Evolutionary conservation across 2,113 vertebrate species (phyloP).

Genomic region (Syngnathus scovelli): DNA sequence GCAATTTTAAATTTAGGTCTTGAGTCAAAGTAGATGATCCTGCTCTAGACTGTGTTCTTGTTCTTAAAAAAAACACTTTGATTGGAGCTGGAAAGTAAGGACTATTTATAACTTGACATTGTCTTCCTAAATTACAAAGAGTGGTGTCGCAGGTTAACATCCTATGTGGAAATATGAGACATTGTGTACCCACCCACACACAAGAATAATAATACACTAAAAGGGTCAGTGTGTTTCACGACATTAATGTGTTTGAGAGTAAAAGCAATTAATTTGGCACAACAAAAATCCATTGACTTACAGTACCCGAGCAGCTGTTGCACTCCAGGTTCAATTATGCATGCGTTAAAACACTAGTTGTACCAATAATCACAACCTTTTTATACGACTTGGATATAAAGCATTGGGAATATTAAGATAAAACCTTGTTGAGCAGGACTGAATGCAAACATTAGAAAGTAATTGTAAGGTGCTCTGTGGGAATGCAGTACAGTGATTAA

Average conservation of each 20-base stretch:
- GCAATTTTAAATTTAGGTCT: not conserved
- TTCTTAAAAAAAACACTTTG: not conserved
- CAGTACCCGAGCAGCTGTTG: not conserved
- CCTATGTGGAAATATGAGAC: not conserved
- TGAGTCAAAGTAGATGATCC: not conserved
- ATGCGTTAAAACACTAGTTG: conserved; percentile 4
- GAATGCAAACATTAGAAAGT: conserved; percentile 15
- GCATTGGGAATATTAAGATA: conserved; percentile 2
- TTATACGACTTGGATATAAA: conserved; percentile 16
- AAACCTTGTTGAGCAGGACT: conserved; percentile 7
- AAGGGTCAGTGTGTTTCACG: not conserved
- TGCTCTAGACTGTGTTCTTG: not conserved
- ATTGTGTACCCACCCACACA: not conserved
- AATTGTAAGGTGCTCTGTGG: conserved; percentile 8
- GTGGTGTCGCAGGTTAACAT: not conserved
- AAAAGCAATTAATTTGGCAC: not conserved
- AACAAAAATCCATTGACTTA: conserved; percentile 3
- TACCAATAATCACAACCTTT: conserved; percentile 3
- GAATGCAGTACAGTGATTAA: conserved; percentile 30
- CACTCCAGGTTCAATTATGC: conserved; percentile 7
- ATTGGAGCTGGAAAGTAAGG: not conserved
- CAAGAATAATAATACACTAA: not conserved
- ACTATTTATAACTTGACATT: not conserved
- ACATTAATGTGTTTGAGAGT: not conserved
- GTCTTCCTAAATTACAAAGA: not conserved